Conservation (phyloP, 2,113 vertebrate genomes). For the Megaceryle maxima region DNA sequence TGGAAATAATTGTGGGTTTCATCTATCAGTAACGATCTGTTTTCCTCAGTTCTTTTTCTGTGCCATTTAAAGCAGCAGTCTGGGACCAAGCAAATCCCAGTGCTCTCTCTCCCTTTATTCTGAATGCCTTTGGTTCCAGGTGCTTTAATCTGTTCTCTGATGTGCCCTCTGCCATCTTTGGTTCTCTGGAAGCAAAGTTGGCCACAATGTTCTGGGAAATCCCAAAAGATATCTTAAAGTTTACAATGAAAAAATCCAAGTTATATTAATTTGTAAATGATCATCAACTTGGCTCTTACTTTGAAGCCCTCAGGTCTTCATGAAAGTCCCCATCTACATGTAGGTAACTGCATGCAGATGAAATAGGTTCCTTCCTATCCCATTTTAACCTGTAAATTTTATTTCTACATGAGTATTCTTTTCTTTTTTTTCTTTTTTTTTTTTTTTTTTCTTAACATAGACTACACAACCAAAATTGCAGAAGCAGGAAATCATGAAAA, state of each 20-base stretch:
- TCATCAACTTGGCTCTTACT: neutral
- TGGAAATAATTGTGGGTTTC: neutral
- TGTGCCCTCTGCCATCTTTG: neutral
- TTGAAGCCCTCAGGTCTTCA: neutral
- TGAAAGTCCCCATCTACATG: rapidly evolving
- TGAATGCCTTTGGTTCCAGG: neutral
- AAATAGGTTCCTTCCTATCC: neutral
- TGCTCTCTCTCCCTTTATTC: neutral
- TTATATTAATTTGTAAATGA: neutral
- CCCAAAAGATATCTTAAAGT: neutral
- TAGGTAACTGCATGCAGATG: neutral
- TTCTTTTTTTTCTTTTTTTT: neutral
- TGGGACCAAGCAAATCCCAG: neutral
- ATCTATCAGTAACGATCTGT: neutral
- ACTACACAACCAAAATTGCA: neutral
- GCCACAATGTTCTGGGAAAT: no score
- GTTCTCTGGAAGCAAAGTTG: neutral
- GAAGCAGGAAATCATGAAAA: neutral
- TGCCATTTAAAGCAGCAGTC: neutral
- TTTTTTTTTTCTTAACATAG: neutral
- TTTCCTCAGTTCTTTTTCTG: neutral
- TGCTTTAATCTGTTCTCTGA: neutral
- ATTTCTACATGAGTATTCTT: neutral
- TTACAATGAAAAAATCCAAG: neutral
- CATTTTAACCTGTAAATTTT: neutral